Base-by-base conservation (phyloP, 2,797 vertebrate species). In the Gambelia wislizenii region DNA sequence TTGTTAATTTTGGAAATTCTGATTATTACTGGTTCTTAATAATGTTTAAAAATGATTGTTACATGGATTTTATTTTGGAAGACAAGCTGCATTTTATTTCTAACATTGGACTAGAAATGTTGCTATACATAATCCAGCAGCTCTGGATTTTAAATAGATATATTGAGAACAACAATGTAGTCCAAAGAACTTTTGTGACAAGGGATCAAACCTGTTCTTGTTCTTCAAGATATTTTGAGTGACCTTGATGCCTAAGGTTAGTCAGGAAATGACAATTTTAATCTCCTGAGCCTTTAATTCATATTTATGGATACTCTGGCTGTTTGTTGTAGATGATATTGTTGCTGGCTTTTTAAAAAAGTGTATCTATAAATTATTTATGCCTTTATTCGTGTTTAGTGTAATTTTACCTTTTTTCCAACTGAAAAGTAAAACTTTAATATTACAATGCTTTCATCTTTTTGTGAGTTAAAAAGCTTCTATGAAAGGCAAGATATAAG, bases 351-450 rank as follows among this genome's bases (percentile, higher is more conserved):
- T 49, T 8, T 49, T 8, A 49, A 49, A 49, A 49, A 49, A 61
- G 33, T 84, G 33, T 83, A 61, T 91, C 88, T 52, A 20, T 18
- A 39, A 76, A 49, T 70, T 87, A 54, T 87, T 70, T 70, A 12
- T 14, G 9, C 12, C 33, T 70, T 67, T 70, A n/a, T 13, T 70
- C 14, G 33, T 2, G 10, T 67, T 33, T 8, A 36, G 67, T 70
- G 13, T 36, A n/a, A n/a, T 36, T 70, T 14, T n/a, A n/a, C n/a
- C 13, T 33, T 70, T 10, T 70, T 70, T 70, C n/a, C 30, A 70
- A 70, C 13, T 33, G 33, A 22, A n/a, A 14, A 13, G 4, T 70
- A 2, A n/a, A n/a, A 70, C 33, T 16, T n/a, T n/a, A 3, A 1
- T 36, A n/a, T 70, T 36, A 16, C 4, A 33, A n/a, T 30, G 69